Conservation (phyloP, 2,888 invertebrate species). For the Flexamia atlantica region DNA sequence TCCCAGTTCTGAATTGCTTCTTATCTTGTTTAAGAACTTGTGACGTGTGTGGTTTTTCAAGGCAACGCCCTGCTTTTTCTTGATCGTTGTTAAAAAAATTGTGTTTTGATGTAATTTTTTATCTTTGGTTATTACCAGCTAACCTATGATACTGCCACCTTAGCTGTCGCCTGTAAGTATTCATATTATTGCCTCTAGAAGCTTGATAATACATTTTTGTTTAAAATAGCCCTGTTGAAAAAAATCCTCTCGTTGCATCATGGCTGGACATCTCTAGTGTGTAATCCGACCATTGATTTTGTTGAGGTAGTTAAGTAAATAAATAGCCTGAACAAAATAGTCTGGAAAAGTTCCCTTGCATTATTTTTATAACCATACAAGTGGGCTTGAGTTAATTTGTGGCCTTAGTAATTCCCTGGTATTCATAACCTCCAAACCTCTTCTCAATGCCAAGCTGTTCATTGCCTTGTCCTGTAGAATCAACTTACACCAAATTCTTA, state of each 20-base stretch:
- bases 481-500: no score
- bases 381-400: no score
- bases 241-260: background rate
- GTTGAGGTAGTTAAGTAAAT: no score
- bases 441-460: no score
- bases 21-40: slow-evolving; percentile 54
- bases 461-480: no score
- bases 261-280: background rate
- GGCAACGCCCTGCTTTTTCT: slow-evolving; percentile 55
- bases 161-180: background rate
- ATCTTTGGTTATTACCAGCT: slow-evolving; percentile 27
- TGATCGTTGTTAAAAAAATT: slow-evolving; percentile 38
- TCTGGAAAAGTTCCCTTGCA: no score
- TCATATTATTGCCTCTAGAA: background rate
- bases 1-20: slow-evolving; percentile 13
- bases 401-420: no score
- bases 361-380: no score
- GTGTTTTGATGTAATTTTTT: slow-evolving; percentile 41
- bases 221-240: background rate
- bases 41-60: slow-evolving; percentile 57
- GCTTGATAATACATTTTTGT: background rate
- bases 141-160: slow-evolving; percentile 47
- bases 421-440: no score
- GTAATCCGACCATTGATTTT: background rate
- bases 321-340: no score